These are phyloP conservation scores for Muscidifurax raptorellus DNA, from an alignment of 1,140 invertebrate genomes.

Conservation along the genomic window DNA sequence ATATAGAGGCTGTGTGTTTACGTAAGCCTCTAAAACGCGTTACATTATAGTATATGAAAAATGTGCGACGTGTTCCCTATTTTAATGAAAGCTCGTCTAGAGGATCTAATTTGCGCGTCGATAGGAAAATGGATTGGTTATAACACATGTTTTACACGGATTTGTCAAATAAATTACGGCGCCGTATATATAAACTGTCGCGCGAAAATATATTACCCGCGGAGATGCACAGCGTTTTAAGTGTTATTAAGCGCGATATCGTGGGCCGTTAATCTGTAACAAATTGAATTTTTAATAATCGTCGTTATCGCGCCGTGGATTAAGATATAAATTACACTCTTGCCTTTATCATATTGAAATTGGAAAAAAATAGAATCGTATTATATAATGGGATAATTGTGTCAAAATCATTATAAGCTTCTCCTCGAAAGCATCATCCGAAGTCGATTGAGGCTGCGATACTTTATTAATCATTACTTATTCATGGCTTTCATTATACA, in stretches of 20 bases:
- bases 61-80: too few relatives aligned
- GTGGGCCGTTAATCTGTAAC: conserved; percentile 10
- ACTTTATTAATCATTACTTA: conserved; percentile 47
- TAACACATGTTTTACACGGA: not conserved
- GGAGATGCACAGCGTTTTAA: not conserved
- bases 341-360: not conserved
- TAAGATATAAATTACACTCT: conserved; percentile 10
- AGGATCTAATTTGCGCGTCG: not conserved
- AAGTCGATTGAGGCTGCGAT: conserved; percentile 36
- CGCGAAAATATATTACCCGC: not conserved
- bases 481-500: conserved; percentile 42
- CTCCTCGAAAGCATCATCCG: conserved; percentile 8
- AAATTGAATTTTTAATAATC: conserved; percentile 42
- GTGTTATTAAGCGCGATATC: not conserved
- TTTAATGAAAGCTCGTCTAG: too few relatives aligned
- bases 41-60: too few relatives aligned
- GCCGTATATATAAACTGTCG: not conserved
- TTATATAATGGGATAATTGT: conserved; percentile 26
- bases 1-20: not conserved
- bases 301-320: not conserved
- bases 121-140: not conserved
- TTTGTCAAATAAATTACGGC: conserved; percentile 13
- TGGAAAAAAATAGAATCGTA: not conserved
- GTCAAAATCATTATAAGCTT: conserved; percentile 27
- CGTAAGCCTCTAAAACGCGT: not conserved